These are phyloP conservation scores for Somateria mollissima DNA, from an alignment of 2,797 vertebrate species.

Conservation along the genomic window DNA sequence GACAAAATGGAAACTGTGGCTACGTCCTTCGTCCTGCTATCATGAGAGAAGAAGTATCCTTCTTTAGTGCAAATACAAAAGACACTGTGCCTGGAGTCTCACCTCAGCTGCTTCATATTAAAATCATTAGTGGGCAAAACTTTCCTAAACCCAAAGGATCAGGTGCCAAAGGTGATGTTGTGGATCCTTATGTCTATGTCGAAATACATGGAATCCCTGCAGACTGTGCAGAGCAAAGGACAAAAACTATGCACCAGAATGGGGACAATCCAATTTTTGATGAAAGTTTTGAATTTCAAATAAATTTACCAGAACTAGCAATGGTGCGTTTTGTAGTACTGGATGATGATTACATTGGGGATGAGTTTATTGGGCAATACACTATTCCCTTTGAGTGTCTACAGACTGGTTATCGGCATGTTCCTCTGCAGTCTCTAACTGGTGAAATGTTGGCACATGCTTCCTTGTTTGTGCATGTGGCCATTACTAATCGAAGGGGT, in stretches of 20 bases:
- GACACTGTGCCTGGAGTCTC: conserved; percentile 97
- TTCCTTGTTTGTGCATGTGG: conserved; percentile 96
- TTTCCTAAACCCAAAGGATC: conserved; percentile 99
- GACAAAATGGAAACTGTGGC: conserved; percentile 96
- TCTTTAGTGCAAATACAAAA: conserved; percentile 98
- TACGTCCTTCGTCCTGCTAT: conserved; percentile 95
- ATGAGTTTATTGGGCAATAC: conserved; percentile 97
- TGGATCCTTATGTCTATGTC: conserved; percentile 96
- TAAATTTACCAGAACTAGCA: conserved; percentile 95
- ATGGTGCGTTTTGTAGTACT: conserved; percentile 98
- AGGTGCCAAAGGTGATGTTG: conserved; percentile 96
- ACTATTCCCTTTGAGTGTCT: conserved; percentile 98
- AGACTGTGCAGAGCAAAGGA: conserved; percentile 96
- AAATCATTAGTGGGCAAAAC: conserved; percentile 98
- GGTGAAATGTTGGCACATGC: conserved; percentile 92
- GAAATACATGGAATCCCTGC: conserved; percentile 98
- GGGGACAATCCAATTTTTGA: conserved; percentile 97
- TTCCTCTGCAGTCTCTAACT: conserved; percentile 94
- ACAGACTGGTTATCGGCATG: conserved; percentile 94
- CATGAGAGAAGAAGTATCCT: conserved; percentile 97
- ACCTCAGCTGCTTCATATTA: conserved; percentile 96
- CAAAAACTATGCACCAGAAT: conserved; percentile 95
- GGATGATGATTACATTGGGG: conserved; percentile 97
- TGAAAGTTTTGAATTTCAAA: conserved; percentile 98
- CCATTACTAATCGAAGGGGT: conserved; percentile 96